Percentiles rank a stretch among this genome's conserved stretches.
phyloP scores from a whole-genome alignment of 2,797 vertebrate genomes.

The Rhodeus uyekii region DNA sequence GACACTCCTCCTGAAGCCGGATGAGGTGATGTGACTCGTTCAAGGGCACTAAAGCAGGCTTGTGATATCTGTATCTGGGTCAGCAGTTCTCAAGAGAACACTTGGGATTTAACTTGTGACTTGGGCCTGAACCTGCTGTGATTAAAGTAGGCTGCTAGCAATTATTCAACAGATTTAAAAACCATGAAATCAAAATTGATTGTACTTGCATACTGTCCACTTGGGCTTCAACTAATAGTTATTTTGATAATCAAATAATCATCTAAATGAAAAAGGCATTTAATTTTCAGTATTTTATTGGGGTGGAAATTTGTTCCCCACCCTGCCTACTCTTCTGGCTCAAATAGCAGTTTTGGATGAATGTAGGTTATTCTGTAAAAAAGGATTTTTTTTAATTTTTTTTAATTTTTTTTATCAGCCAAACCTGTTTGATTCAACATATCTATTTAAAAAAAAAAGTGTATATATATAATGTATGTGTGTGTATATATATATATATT shows the following conservation, averaged over 20 bases:
- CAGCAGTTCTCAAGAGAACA: background rate
- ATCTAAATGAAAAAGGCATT: background rate
- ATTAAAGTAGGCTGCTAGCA: background rate
- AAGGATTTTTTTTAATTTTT: background rate
- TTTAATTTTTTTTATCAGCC: background rate
- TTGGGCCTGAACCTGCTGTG: constrained; percentile 2
- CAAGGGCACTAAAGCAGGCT: constrained; percentile 6
- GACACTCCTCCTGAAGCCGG: background rate
- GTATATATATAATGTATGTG: too few relatives aligned
- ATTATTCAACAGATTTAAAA: constrained; percentile 2
- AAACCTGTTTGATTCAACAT: background rate
- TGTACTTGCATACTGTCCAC: background rate
- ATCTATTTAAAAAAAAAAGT: background rate
- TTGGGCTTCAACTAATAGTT: background rate
- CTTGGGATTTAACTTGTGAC: constrained; percentile 24
- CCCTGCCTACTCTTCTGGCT: background rate
- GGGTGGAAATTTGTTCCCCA: background rate
- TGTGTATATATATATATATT: too few relatives aligned
- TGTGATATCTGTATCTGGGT: constrained; percentile 26
- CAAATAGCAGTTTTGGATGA: background rate
- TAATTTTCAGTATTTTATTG: background rate
- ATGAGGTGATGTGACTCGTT: constrained; percentile 20
- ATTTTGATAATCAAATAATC: background rate
- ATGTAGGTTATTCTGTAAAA: background rate
- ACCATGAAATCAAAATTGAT: background rate